These are phyloP conservation scores for Drosophila mauritiana DNA, from an alignment of 1,140 invertebrate genomes.

Conservation along the genomic window DNA sequence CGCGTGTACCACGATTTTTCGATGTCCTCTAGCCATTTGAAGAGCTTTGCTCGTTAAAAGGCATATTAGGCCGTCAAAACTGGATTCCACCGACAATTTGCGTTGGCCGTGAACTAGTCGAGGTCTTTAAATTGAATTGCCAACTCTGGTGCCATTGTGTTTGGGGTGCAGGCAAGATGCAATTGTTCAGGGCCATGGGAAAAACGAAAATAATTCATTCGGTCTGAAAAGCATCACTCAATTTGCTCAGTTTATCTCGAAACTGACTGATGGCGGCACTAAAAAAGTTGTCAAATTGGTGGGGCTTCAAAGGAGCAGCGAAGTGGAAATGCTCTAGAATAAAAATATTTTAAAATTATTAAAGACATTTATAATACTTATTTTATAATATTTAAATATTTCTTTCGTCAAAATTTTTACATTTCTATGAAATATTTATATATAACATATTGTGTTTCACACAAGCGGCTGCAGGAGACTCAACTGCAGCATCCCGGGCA, in stretches of 20 bases:
- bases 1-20: conserved; percentile 62
- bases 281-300: conserved; percentile 47
- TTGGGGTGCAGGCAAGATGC: conserved; percentile 1
- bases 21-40: conserved; percentile 28
- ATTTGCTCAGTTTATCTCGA: conserved; percentile 54
- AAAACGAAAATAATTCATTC: conserved; percentile 5
- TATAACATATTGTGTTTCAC: no score
- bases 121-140: conserved; percentile 47
- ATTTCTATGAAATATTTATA: no score
- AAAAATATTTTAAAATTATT: background rate
- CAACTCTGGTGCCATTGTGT: conserved; percentile 16
- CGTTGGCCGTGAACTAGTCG: conserved; percentile 28
- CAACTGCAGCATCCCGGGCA: background rate
- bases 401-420: no score
- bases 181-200: conserved; percentile 4
- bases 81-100: conserved; percentile 10
- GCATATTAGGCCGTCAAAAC: conserved; percentile 25
- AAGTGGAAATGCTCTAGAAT: conserved; percentile 21
- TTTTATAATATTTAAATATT: background rate
- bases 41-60: conserved; percentile 40
- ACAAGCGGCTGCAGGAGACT: background rate
- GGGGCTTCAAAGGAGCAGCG: background rate
- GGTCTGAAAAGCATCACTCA: conserved; percentile 48
- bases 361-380: background rate
- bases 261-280: conserved; percentile 18